phyloP scores from a whole-genome alignment of 2,113 vertebrate genomes.

The Australoheros scitulus region DNA sequence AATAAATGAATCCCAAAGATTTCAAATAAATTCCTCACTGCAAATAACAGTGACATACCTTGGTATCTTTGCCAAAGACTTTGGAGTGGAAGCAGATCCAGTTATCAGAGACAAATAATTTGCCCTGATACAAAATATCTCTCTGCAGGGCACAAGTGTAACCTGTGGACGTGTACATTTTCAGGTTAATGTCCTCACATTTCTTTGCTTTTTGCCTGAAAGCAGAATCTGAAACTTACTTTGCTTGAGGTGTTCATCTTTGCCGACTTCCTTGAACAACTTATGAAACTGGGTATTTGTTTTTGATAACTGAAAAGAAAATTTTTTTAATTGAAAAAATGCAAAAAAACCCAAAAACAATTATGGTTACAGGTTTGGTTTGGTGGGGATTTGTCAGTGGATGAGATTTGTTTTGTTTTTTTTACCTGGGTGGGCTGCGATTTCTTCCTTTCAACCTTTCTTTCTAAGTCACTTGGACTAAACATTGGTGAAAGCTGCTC shows the following conservation, averaged over 20 bases:
- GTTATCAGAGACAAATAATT: slow-evolving; percentile 93
- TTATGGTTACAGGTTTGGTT: neutral
- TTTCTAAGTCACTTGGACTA: slow-evolving; percentile 61
- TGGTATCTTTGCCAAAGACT: slow-evolving; percentile 96
- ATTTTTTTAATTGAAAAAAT: neutral
- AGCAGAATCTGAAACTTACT: slow-evolving; percentile 82
- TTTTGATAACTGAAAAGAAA: slow-evolving; percentile 84
- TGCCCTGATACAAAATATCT: slow-evolving; percentile 95
- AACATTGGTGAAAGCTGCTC: slow-evolving; percentile 59
- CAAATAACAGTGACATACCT: slow-evolving; percentile 75
- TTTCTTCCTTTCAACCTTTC: slow-evolving; percentile 69
- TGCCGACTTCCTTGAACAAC: slow-evolving; percentile 89
- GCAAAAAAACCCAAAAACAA: neutral
- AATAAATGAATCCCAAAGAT: neutral
- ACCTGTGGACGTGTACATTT: slow-evolving; percentile 75
- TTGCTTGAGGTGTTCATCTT: slow-evolving; percentile 88
- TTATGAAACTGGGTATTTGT: slow-evolving; percentile 94
- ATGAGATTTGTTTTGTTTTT: neutral
- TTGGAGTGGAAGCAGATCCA: slow-evolving; percentile 99
- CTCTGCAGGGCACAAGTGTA: slow-evolving; percentile 97
- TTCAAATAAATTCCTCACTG: neutral
- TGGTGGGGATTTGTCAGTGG: neutral
- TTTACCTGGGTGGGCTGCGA: slow-evolving; percentile 67
- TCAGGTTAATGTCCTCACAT: neutral
- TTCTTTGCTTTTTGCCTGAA: neutral